Evolutionary conservation across 2,113 vertebrate species (phyloP).

Genomic region (Clupea harengus): DNA sequence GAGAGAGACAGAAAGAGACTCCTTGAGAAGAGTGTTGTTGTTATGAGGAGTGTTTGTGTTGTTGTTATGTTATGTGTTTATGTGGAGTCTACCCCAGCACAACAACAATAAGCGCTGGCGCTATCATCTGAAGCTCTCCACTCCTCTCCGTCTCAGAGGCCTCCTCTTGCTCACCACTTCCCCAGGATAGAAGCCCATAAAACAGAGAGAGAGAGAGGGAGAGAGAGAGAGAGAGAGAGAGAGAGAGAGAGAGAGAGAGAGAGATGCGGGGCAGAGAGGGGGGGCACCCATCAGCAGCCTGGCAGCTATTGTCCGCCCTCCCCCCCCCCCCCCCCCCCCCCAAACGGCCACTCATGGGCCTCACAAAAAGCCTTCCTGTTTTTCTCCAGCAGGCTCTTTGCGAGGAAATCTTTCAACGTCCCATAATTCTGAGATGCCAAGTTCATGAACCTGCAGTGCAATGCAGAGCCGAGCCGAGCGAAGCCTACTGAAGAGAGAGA

Average conservation of each 20-base stretch:
- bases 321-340: neutral
- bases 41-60: too few relatives aligned
- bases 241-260: neutral
- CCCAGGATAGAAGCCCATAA: conserved; percentile 49
- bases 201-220: conserved; percentile 30
- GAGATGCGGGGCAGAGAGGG: neutral
- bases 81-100: too few relatives aligned
- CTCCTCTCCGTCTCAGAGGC: conserved; percentile 6
- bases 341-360: conserved; percentile 34
- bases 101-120: conserved; percentile 27
- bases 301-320: conserved; percentile 45
- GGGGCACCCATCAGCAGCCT: neutral
- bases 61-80: too few relatives aligned
- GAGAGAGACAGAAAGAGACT: too few relatives aligned
- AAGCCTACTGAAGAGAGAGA: neutral
- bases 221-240: neutral
- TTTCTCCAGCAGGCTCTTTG: conserved; percentile 38
- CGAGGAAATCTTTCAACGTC: conserved; percentile 50
- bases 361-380: conserved; percentile 55
- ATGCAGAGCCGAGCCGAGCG: conserved; percentile 18
- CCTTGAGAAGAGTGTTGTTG: too few relatives aligned
- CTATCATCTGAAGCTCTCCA: conserved; percentile 20
- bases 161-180: conserved; percentile 45
- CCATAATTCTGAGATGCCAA: conserved; percentile 34
- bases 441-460: conserved; percentile 30